Conservation (phyloP, 2,113 vertebrate genomes). For the Vombatus ursinus region DNA sequence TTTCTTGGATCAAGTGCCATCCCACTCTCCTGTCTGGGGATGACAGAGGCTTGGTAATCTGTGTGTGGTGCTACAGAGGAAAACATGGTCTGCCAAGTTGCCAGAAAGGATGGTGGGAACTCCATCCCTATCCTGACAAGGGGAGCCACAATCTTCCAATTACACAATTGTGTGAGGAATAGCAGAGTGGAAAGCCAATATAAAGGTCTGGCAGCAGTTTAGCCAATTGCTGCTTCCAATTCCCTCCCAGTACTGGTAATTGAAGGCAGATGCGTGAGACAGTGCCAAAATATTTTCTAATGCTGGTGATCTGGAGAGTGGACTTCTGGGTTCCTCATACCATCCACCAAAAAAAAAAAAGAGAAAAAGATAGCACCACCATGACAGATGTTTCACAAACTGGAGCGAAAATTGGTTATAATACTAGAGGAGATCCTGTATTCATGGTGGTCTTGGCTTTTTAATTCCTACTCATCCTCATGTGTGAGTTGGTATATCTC, state of each 20-base stretch:
- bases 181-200: neutral
- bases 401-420: neutral
- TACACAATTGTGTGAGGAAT: neutral
- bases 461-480: neutral
- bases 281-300: neutral
- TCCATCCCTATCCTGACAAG: neutral
- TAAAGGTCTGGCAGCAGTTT: neutral
- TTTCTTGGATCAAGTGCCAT: neutral
- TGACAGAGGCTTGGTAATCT: neutral
- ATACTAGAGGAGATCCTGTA: neutral
- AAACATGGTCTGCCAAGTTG: neutral
- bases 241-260: neutral
- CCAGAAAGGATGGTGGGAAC: neutral
- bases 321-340: neutral
- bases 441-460: neutral
- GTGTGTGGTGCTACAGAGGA: neutral
- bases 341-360: neutral
- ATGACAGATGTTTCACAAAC: neutral
- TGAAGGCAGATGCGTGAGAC: neutral
- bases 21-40: neutral
- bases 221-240: neutral
- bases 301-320: neutral
- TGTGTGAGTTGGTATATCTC: neutral
- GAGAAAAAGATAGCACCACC: neutral
- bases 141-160: neutral